Base-by-base conservation (phyloP, 2,113 vertebrate species). In the Vidua macroura region DNA sequence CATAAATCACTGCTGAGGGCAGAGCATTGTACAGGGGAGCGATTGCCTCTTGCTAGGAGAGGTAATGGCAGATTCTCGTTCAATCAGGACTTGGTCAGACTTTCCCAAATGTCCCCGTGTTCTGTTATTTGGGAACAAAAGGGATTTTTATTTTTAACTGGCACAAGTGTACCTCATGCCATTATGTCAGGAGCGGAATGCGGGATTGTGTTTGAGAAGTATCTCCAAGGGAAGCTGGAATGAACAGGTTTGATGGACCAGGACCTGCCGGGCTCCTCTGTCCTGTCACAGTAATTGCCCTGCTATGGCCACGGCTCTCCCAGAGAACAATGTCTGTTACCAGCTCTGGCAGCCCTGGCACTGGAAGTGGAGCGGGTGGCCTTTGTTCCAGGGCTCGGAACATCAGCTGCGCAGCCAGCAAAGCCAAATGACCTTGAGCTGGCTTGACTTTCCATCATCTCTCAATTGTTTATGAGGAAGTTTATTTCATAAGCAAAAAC, bases 401-500 rank as follows among this genome's bases (percentile, higher is more conserved):
- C 92, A 91, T 82, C 83, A 53, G 83, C 55, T 70, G 69, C 3
- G 9, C 48, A 56, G 62, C 64, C 77, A 53, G 70, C 7, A 72
- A 49, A 66, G 64, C 48, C 66, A 49, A 81, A 41, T 59, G 95
- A 96, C 92, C 86, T 84, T 90, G 86, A 70, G 70, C 68, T 55
- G 67, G 46, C 82, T 56, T 88, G 86, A 43, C 53, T 62, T 70
- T 84, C 92, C 17, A 41, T 83, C 91, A 84, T 90, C 64, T 88
- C 66, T 68, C 41, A 2, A 20, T 76, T 33, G 55, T 78, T 85
- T 60, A 58, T 35, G 48, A 96, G 82, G 69, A 53, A 90, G 94
- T 93, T 96, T 97, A 96, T 95, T 97, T 85, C 90, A 77, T 96
- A 98, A 98, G 95, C 95, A 97, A 93, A 97, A 94, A 9, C 69